A percentile compares a stretch with the other conserved stretches of the same genome.
phyloP scores from a whole-genome alignment of 35 echinoderm and acorn worm species.

The Lytechinus variegatus region DNA sequence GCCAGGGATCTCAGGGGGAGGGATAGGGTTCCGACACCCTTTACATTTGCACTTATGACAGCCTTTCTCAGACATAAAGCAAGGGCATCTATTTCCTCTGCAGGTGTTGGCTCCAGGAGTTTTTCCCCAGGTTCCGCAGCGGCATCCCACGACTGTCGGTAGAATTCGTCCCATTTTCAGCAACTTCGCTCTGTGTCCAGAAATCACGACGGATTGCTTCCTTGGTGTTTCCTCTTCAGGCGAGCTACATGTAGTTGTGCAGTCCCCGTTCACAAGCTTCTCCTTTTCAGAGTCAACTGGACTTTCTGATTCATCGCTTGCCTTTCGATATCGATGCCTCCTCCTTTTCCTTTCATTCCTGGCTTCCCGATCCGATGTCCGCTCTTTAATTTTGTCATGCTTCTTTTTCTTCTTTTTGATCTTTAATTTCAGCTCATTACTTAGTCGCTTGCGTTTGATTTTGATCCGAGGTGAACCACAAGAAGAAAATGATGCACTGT shows the following conservation, averaged over 20 bases:
- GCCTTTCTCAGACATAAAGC: conserved; percentile 69
- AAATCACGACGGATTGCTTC: conserved; percentile 62
- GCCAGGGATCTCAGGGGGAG: background rate
- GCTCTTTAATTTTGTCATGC: conserved; percentile 46
- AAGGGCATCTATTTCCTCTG: conserved; percentile 80
- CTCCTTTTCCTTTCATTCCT: conserved; percentile 36
- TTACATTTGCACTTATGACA: conserved; percentile 84
- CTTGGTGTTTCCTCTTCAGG: conserved; percentile 36
- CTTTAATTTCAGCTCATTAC: conserved; percentile 27
- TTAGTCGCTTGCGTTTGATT: conserved; percentile 45
- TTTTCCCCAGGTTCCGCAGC: conserved; percentile 81
- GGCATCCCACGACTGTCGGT: conserved; percentile 60
- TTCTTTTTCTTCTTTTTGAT: conserved; percentile 51
- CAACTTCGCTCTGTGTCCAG: conserved; percentile 81
- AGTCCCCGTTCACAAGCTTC: conserved; percentile 32
- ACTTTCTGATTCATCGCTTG: background rate
- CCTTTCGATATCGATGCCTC: background rate
- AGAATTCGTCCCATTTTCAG: conserved; percentile 70
- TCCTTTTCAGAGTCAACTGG: background rate
- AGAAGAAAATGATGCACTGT: conserved; percentile 57
- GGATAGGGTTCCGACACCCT: conserved; percentile 83
- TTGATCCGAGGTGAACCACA: conserved; percentile 59
- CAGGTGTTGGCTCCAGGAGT: conserved; percentile 76
- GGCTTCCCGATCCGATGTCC: background rate
- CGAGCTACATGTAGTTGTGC: background rate